Base-by-base conservation (phyloP, 2,888 invertebrate genomes). In the Odontocolon sp. region DNA sequence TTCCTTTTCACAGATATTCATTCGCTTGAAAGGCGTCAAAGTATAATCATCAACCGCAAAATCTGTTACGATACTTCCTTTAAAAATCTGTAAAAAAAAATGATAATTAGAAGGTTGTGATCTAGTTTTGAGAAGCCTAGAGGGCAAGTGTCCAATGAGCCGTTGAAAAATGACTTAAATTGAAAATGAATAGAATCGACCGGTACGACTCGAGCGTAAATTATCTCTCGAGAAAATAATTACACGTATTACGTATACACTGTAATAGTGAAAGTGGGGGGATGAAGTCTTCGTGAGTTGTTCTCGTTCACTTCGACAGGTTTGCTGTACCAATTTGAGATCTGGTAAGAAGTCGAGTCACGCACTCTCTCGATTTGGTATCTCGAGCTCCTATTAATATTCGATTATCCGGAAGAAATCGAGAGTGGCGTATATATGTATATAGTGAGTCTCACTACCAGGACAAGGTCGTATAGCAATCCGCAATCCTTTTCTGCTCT, bases 401-500 rank as follows among this genome's bases (percentile, higher is more conserved):
- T 75, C 72, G 74, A 80, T 81, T 75, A 81, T 76, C 81, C 82
- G 85, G 83, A 86, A 85, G 86, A 87, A 87, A 87, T 82, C 77
- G 86, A 87, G 83, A 87, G 87, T 87, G 83, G 80, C 80, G 79
- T 76, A 16, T 4, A 33, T 16, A 33, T 36, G 26, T n/a, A n/a
- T n/a, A n/a, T n/a, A 82, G 76, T 80, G 76, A 79, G 86, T 82
- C 82, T 67, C 18, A 42, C 69, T 16, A 70, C 67, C 69, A 70
- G 82, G 83, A 82, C 87, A 87, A 87, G 87, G 87, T 87, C 85
- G 81, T 80, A 81, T 82, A 45, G 50, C 36, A 54, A 66, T 52
- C 52, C 50, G 61, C 63, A 52, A 40, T 28, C 50, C 47, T 52
- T 42, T 21, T 59, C 33, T 50, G 47, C 57, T 63, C 50, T 56